Evolutionary conservation across 2,797 vertebrate species (phyloP), one percentile per base, ranked within the genome.

Genomic region (Hippocampus kuda): DNA sequence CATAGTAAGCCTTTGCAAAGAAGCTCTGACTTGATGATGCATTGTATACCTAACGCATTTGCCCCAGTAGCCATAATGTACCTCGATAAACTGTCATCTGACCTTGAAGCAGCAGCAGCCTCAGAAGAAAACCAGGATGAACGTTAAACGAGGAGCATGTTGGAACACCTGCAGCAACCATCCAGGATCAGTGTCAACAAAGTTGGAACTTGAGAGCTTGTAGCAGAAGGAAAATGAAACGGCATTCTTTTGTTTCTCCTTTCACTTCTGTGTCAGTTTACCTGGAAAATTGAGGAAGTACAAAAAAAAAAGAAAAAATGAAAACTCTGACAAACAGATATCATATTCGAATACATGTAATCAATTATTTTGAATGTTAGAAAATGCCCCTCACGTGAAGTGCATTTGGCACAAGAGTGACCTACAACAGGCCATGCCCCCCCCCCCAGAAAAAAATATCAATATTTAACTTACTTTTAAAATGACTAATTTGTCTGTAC

Each of bases 21-120:
- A 30, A 60, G 27, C 27, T 20, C 16, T 60, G 30, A 18, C 20
- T 2, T 9, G 9, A 15, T 34, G 18, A 51, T 51, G 49, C 7
- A 51, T 8, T 1, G 2, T 22, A 8, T 20, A 34, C 59, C 59
- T 18, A 8, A 34, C 34, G 15, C 1, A 34, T 34, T 26, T 48
- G 53, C 53, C 53, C 49, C 42, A 42, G 8, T 44, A 49, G 4
- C 22, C 9, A 54, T n/a, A n/a, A 54, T 54, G 22, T 11, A 34
- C 30, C 30, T 0, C 3, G 5, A 34, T 38, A 71, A 75, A 16
- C n/a, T 66, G 59, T 67, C 12, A 68, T 72, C 88, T 61, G 70
- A 92, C 91, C 91, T 88, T 87, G 86, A 77, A 81, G 70, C 20
- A 91, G 79, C 69, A 91, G 72, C 16, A 67, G 38, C 86, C 63